These are phyloP conservation scores for Pristionchus mayeri DNA, from an alignment of 2,888 invertebrate species.

Conservation along the genomic window DNA sequence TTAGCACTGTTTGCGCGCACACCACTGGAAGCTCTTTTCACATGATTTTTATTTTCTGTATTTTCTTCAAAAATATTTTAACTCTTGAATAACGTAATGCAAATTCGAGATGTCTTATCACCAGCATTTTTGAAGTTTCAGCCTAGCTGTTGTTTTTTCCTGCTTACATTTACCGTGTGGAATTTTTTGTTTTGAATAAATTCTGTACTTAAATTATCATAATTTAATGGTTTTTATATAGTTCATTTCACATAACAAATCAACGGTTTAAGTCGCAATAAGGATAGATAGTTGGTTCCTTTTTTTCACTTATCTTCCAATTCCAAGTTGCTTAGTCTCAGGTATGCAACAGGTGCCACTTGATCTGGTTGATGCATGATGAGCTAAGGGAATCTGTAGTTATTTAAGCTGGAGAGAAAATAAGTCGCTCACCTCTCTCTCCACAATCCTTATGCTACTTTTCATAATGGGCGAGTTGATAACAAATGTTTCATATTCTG, in stretches of 20 bases:
- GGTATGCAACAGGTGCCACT: slow-evolving; percentile 93
- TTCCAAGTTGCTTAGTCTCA: slow-evolving; percentile 88
- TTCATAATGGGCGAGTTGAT: slow-evolving; percentile 95
- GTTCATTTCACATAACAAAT: too few relatives aligned
- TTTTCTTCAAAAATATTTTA: too few relatives aligned
- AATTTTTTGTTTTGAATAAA: background rate
- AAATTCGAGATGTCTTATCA: too few relatives aligned
- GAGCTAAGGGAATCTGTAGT: slow-evolving; percentile 79
- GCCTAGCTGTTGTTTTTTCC: background rate
- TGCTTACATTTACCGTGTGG: background rate
- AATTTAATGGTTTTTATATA: too few relatives aligned
- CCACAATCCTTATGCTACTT: slow-evolving; percentile 62
- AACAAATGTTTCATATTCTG: slow-evolving; percentile 96
- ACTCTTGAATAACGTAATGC: too few relatives aligned
- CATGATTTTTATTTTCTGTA: too few relatives aligned
- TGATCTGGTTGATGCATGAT: slow-evolving; percentile 92
- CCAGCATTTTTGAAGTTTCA: too few relatives aligned
- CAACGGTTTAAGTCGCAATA: too few relatives aligned
- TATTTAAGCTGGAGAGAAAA: background rate
- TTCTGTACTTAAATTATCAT: background rate
- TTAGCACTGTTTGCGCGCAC: too few relatives aligned
- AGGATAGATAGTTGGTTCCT: too few relatives aligned
- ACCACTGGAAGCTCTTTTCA: too few relatives aligned
- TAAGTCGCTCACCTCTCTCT: slow-evolving; percentile 54
- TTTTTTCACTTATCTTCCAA: slow-evolving; percentile 82